Conservation (phyloP, 2,113 vertebrate species). For the Lutjanus erythropterus region DNA sequence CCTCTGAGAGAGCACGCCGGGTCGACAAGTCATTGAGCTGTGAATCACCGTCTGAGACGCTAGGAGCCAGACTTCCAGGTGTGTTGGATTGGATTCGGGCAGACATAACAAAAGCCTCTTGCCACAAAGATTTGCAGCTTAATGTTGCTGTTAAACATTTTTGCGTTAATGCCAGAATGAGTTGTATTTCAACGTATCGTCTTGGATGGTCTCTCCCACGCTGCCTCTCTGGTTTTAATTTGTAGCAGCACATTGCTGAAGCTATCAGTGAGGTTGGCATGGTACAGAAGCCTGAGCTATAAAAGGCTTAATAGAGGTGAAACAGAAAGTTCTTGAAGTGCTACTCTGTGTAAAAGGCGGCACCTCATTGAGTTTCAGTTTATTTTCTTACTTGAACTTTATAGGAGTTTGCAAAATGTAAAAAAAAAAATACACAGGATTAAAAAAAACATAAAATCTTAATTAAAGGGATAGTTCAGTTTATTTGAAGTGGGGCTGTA, state of each 20-base stretch:
- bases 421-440: background rate
- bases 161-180: constrained; percentile 45
- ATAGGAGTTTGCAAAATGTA: background rate
- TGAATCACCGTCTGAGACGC: constrained; percentile 27
- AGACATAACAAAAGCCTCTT: constrained; percentile 57
- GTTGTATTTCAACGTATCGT: constrained; percentile 40
- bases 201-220: constrained; percentile 28
- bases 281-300: constrained; percentile 32
- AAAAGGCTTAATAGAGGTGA: constrained; percentile 47
- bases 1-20: constrained; percentile 1
- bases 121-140: constrained; percentile 52
- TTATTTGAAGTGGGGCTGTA: too few relatives aligned
- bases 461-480: too few relatives aligned
- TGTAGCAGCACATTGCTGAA: constrained; percentile 31
- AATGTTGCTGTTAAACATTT: constrained; percentile 53
- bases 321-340: constrained; percentile 42
- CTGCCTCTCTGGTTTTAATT: constrained; percentile 66
- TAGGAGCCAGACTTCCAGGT: constrained; percentile 52
- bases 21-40: constrained; percentile 10
- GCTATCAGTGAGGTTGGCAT: constrained; percentile 30
- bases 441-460: background rate
- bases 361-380: constrained; percentile 11
- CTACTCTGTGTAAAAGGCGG: background rate
- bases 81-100: constrained; percentile 54
- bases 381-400: constrained; percentile 1